Percentiles rank a stretch among this genome's conserved stretches.
phyloP scores from a whole-genome alignment of 1,140 invertebrate genomes.

The Vollenhovia emeryi region DNA sequence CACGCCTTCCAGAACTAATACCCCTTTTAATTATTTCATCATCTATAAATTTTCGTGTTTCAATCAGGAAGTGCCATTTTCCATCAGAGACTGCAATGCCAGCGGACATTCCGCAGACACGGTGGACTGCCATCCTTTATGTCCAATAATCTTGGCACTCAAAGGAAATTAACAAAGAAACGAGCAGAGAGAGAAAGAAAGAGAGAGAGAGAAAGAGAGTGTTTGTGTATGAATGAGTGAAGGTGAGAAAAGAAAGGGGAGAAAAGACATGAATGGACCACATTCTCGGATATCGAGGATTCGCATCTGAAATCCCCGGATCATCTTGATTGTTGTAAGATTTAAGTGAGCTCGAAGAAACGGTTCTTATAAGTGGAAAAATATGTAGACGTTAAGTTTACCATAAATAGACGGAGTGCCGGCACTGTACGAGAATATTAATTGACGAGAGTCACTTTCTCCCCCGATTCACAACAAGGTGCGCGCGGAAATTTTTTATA shows the following conservation, averaged over 20 bases:
- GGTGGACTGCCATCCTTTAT: too few relatives aligned
- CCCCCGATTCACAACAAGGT: background rate
- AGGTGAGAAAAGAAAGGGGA: conserved; percentile 8
- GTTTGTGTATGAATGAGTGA: too few relatives aligned
- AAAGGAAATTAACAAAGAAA: background rate
- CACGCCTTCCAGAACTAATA: too few relatives aligned
- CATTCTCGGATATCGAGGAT: background rate
- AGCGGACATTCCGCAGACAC: too few relatives aligned
- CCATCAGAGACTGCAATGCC: too few relatives aligned
- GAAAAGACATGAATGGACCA: conserved; percentile 63
- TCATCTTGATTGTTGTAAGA: too few relatives aligned
- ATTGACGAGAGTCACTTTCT: background rate
- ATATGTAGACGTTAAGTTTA: background rate
- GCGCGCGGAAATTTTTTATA: background rate
- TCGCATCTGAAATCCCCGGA: background rate
- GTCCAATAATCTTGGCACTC: too few relatives aligned
- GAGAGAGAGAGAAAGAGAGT: background rate
- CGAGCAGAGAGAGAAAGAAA: background rate
- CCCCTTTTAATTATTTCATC: too few relatives aligned
- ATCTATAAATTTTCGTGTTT: too few relatives aligned
- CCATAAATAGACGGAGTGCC: background rate
- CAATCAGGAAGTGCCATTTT: too few relatives aligned
- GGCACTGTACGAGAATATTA: background rate
- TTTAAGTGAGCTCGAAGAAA: background rate
- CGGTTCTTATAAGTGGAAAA: background rate